Base-by-base conservation (phyloP, 1,140 invertebrate species). In the Cotesia chilonis region DNA sequence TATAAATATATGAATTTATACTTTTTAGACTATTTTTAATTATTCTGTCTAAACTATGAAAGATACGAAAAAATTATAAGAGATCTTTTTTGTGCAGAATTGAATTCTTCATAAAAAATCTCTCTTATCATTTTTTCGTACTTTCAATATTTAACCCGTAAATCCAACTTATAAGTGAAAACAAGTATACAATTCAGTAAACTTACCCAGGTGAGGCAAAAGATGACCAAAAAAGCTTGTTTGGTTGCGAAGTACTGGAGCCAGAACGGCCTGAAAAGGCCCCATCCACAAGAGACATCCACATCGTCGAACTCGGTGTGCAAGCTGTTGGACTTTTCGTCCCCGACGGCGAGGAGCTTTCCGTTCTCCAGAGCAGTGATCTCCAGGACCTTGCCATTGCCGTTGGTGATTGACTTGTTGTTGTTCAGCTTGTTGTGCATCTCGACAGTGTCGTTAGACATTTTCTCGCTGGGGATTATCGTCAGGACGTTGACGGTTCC, bases 141-240 rank as follows among this genome's bases (percentile, higher is more conserved):
- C 28, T 3, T 28, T 3, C 28, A 28, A 28, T 28, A 28, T 28
- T 28, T 28, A 28, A 28, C 2, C 28, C 2, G 28, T 28, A 28
- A 28, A 28, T 28, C 28, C 1, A 28, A 28, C 28, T 28, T 28
- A 28, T 28, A 28, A 28, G 28, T 28, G 28, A 28, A 2, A 28
- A 28, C 28, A 28, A 28, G 28, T 28, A 28, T 28, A 28, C 28
- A 28, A 28, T 28, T 28, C 41, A 47, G 5, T 6, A 47, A 17
- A 75, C 81, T 74, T 68, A 87, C 94, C 91, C 94, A 95, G 14
- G 94, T 94, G 70, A 95, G 88, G 78, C 95, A 94, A 85, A 97
- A 97, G 6, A 94, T 92, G 69, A 93, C 89, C 83, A 97, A 90
- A 83, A 97, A 97, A 28, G 93, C 90, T 79, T 96, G 92, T 76